Evolutionary conservation across 1,140 invertebrate species (phyloP).

Genomic region (Bombus haemorrhoidalis): DNA sequence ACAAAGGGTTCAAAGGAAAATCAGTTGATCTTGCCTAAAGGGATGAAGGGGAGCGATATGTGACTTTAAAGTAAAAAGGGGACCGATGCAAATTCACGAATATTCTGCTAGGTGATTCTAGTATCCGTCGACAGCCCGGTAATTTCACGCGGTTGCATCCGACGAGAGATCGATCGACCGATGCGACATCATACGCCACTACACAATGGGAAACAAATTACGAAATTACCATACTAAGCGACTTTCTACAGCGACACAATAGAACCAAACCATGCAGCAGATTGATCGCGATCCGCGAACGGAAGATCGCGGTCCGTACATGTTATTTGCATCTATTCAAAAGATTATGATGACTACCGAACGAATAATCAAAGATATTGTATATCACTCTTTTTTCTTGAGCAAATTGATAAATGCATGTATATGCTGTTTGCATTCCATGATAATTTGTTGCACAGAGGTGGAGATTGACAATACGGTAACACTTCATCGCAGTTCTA

Average conservation of each 20-base stretch:
- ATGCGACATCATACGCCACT: conserved; percentile 68
- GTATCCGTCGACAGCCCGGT: conserved; percentile 56
- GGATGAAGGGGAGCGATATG: background rate
- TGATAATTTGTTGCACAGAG: background rate
- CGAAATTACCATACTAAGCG: conserved; percentile 77
- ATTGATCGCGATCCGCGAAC: conserved; percentile 46
- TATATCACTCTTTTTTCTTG: background rate
- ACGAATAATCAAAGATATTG: background rate
- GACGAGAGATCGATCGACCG: conserved; percentile 70
- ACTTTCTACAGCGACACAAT: conserved; percentile 69
- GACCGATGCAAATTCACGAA: conserved; percentile 58
- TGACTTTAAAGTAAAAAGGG: conserved; percentile 33
- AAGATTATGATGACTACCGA: conserved; percentile 19
- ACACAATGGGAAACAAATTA: conserved; percentile 76
- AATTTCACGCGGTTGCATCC: conserved; percentile 70
- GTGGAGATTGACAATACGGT: too few species aligned
- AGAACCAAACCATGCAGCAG: conserved; percentile 52
- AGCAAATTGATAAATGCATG: background rate
- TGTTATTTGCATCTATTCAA: conserved; percentile 62
- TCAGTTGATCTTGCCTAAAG: conserved; percentile 27
- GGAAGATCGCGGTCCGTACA: conserved; percentile 45
- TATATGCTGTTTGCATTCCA: background rate
- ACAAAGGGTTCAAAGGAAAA: background rate
- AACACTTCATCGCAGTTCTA: too few species aligned
- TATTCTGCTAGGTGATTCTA: conserved; percentile 55